Percentiles rank a stretch among this genome's conserved stretches.
Conservation (phyloP, 2,888 invertebrate genomes). For the Tenthredo amoena region DNA sequence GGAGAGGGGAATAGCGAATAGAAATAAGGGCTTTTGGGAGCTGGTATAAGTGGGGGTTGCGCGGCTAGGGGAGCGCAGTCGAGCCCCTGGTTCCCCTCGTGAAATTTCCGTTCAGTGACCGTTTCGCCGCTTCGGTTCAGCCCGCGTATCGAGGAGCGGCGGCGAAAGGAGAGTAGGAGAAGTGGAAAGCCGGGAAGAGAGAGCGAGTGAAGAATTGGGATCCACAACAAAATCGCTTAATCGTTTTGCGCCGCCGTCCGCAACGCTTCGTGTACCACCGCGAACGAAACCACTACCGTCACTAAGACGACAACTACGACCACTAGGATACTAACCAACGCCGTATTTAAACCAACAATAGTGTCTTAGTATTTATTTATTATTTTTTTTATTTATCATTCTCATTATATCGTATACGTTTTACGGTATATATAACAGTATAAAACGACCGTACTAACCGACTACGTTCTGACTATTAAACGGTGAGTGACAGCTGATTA, state of each 20-base stretch:
- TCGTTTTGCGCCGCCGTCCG: constrained; percentile 77
- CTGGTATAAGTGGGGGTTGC: neutral
- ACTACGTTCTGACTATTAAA: constrained; percentile 68
- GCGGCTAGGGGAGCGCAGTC: neutral
- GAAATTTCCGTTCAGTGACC: constrained; percentile 69
- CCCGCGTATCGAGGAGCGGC: constrained; percentile 66
- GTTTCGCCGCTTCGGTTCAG: constrained; percentile 67
- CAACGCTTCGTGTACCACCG: constrained; percentile 61
- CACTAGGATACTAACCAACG: neutral
- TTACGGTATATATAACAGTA: neutral
- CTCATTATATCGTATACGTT: neutral
- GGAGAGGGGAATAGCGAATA: constrained; percentile 53
- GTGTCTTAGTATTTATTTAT: constrained; percentile 2
- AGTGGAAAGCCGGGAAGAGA: constrained; percentile 74
- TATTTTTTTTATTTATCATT: neutral
- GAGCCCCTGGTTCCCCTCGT: constrained; percentile 31
- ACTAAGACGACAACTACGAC: constrained; percentile 59
- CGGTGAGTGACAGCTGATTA: constrained; percentile 70
- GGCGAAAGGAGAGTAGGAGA: constrained; percentile 72
- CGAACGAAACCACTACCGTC: constrained; percentile 52
- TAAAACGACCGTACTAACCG: neutral
- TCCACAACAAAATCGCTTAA: constrained; percentile 79
- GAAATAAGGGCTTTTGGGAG: constrained; percentile 34
- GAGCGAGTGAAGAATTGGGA: constrained; percentile 75
- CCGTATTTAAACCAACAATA: neutral